Evolutionary conservation across 2,888 invertebrate species (phyloP).

Genomic region (Pandemis corylana): DNA sequence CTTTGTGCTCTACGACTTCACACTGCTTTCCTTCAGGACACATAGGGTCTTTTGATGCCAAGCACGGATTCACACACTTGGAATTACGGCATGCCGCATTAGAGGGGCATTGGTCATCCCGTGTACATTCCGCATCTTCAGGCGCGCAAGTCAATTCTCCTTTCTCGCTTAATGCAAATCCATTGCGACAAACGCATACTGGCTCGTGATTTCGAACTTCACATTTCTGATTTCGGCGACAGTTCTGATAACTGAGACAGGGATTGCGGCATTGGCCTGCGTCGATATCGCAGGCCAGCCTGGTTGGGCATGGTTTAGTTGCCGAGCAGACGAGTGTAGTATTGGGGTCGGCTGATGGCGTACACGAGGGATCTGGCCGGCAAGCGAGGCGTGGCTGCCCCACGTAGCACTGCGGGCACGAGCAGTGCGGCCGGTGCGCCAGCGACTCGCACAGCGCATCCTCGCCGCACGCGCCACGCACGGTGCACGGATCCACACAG

Average conservation of each 20-base stretch:
- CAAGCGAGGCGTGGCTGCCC: constrained; percentile 93
- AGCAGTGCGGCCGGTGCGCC: constrained; percentile 93
- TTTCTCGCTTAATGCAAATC: constrained; percentile 94
- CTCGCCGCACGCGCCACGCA: constrained; percentile 94
- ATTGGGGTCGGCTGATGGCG: constrained; percentile 85
- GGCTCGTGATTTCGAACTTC: constrained; percentile 94
- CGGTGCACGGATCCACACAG: constrained; percentile 95
- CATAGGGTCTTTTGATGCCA: constrained; percentile 86
- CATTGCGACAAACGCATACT: constrained; percentile 94
- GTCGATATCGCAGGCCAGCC: constrained; percentile 88
- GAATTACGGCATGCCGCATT: constrained; percentile 93
- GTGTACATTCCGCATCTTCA: constrained; percentile 91
- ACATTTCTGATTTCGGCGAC: constrained; percentile 93
- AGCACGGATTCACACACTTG: constrained; percentile 95
- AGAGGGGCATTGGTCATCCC: constrained; percentile 93
- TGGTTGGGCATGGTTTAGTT: constrained; percentile 90
- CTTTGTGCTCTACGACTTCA: constrained; percentile 94
- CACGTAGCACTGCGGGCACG: constrained; percentile 94
- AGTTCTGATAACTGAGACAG: constrained; percentile 89
- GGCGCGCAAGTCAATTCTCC: constrained; percentile 95
- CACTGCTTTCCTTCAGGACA: constrained; percentile 94
- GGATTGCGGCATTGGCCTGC: constrained; percentile 92
- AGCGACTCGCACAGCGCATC: constrained; percentile 95
- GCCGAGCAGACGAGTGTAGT: constrained; percentile 87
- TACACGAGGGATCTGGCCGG: constrained; percentile 91